A percentile compares a stretch with the other conserved stretches of the same genome.
These are phyloP conservation scores for Pavo muticus DNA, from an alignment of 2,113 vertebrate genomes.

Conservation along the genomic window DNA sequence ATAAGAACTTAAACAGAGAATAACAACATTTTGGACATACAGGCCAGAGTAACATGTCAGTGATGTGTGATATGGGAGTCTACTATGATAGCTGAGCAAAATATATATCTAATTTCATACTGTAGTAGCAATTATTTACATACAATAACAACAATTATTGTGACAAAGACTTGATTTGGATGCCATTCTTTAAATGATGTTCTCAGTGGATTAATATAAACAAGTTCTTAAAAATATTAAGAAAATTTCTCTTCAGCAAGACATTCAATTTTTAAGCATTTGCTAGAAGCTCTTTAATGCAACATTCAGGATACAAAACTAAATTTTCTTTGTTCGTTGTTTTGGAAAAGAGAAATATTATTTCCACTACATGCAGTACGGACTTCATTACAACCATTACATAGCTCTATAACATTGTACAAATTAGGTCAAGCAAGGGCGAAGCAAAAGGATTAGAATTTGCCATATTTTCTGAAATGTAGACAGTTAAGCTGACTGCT, in stretches of 20 bases:
- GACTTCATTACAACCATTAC: neutral
- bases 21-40: neutral
- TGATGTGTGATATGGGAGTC: neutral
- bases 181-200: neutral
- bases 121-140: neutral
- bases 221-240: neutral
- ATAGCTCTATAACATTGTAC: neutral
- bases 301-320: neutral
- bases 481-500: neutral
- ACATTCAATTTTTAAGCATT: neutral
- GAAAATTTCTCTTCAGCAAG: neutral
- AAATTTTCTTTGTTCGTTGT: neutral
- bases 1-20: neutral
- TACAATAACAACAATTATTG: fast-evolving
- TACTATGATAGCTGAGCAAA: neutral
- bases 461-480: neutral
- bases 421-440: neutral
- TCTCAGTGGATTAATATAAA: neutral
- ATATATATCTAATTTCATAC: neutral
- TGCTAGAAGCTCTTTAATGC: neutral
- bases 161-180: neutral
- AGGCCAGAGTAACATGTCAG: neutral
- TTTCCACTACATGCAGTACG: neutral
- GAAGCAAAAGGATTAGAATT: neutral
- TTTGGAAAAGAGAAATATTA: neutral